Evolutionary conservation across 2,113 vertebrate genomes (phyloP).

Genomic region (Hippocampus comes): DNA sequence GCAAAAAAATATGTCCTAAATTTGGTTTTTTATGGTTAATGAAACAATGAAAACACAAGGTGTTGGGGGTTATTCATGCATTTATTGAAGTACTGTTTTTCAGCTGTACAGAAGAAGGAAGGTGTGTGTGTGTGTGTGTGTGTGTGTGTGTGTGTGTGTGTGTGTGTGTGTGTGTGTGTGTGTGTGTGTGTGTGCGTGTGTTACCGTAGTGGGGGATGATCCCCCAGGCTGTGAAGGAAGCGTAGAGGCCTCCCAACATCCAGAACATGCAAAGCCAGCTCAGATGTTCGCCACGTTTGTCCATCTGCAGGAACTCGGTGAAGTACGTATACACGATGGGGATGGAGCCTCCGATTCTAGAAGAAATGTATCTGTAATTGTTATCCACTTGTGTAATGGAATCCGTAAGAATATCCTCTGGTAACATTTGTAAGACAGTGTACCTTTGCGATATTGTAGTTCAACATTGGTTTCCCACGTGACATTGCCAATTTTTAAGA

Average conservation of each 20-base stretch:
- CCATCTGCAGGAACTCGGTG: constrained; percentile 94
- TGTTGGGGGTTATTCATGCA: no score
- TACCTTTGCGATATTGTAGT: no score
- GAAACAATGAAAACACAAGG: no score
- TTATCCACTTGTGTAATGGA: not conserved
- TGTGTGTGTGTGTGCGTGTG: not conserved
- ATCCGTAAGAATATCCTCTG: not conserved
- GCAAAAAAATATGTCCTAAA: no score
- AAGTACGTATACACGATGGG: constrained; percentile 97
- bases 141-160: not conserved
- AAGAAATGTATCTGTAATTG: not conserved
- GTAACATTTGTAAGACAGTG: not conserved
- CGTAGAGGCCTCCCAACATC: constrained; percentile 90
- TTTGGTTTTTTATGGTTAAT: no score
- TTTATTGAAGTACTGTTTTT: no score
- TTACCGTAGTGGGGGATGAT: constrained; percentile 98
- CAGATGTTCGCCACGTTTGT: constrained; percentile 95
- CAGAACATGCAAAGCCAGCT: constrained; percentile 92
- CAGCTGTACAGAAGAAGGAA: no score
- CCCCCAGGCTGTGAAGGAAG: constrained; percentile 93
- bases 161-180: no score
- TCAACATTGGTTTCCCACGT: no score
- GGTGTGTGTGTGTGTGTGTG: no score
- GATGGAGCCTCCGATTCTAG: constrained; percentile 89
- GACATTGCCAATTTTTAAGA: no score